A percentile compares a stretch with the other conserved stretches of the same genome.
Conservation (phyloP, 2,888 invertebrate genomes). For the Piscicola geometra region DNA sequence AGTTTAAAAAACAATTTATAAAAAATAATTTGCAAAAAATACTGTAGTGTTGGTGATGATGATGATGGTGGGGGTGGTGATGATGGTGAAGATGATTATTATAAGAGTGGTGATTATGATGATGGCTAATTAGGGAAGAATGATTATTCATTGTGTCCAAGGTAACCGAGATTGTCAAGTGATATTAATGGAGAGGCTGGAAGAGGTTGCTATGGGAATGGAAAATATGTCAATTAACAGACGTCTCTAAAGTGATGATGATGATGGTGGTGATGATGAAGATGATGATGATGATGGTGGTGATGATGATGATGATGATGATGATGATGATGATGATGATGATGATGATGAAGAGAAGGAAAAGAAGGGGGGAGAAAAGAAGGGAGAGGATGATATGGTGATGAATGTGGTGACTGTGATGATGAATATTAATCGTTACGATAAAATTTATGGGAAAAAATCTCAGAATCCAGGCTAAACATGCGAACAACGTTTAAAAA, state of each 20-base stretch:
- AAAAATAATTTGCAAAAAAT: too few species aligned
- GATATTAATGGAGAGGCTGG: too few species aligned
- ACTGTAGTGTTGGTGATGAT: too few species aligned
- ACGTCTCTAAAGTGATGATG: too few species aligned
- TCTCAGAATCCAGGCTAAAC: too few species aligned
- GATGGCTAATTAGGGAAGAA: too few species aligned
- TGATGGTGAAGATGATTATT: too few species aligned
- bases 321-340: conserved; percentile 25
- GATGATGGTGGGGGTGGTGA: background rate
- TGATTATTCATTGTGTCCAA: background rate
- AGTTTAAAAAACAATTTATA: too few species aligned
- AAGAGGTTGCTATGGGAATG: background rate
- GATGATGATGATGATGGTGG: conserved; percentile 23
- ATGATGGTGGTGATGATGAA: conserved; percentile 20
- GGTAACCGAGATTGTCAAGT: too few species aligned
- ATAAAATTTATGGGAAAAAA: background rate
- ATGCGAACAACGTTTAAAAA: too few species aligned
- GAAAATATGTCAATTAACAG: too few species aligned
- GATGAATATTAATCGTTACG: background rate
- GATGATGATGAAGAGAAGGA: conserved; percentile 16
- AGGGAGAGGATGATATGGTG: conserved; percentile 9
- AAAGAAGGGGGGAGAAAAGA: background rate
- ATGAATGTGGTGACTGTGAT: background rate
- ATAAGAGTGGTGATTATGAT: too few species aligned
- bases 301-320: conserved; percentile 28